Conservation (phyloP, 2,797 vertebrate species). For the Onychomys arenicola region DNA sequence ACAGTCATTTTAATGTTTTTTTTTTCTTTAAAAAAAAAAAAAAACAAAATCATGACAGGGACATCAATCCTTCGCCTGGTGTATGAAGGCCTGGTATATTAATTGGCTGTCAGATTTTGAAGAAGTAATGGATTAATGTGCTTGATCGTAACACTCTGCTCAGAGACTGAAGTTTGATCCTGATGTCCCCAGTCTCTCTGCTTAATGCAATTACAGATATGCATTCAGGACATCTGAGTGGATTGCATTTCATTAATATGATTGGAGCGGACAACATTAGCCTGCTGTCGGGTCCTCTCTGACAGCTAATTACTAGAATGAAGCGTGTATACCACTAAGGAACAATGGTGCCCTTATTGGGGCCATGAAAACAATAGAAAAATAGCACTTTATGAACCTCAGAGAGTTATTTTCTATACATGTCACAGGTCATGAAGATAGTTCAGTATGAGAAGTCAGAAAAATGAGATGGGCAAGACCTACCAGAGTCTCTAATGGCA, state of each 20-base stretch:
- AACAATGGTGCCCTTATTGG: slow-evolving; percentile 93
- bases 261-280: slow-evolving; percentile 97
- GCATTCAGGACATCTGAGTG: slow-evolving; percentile 96
- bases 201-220: slow-evolving; percentile 96
- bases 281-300: slow-evolving; percentile 95
- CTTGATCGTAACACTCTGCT: slow-evolving; percentile 91
- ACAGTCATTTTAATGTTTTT: slow-evolving; percentile 80
- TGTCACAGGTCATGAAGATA: slow-evolving; percentile 45
- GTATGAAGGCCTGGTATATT: slow-evolving; percentile 92
- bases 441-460: slow-evolving; percentile 41
- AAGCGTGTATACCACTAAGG: slow-evolving; percentile 95
- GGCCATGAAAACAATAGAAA: slow-evolving; percentile 82
- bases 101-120: slow-evolving; percentile 97
- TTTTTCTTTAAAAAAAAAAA: background rate
- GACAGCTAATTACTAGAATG: slow-evolving; percentile 99
- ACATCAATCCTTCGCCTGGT: slow-evolving; percentile 85
- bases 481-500: slow-evolving; percentile 3
- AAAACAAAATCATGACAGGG: slow-evolving; percentile 82
- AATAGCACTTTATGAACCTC: slow-evolving; percentile 73
- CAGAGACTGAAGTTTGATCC: slow-evolving; percentile 90
- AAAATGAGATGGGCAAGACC: slow-evolving; percentile 35
- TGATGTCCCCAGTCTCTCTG: slow-evolving; percentile 90
- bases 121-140: slow-evolving; percentile 95
- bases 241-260: slow-evolving; percentile 99
- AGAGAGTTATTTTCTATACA: slow-evolving; percentile 59